Percentiles rank a stretch among this genome's conserved stretches.
Conservation (phyloP, 2,797 vertebrate genomes). For the Crenichthys baileyi region DNA sequence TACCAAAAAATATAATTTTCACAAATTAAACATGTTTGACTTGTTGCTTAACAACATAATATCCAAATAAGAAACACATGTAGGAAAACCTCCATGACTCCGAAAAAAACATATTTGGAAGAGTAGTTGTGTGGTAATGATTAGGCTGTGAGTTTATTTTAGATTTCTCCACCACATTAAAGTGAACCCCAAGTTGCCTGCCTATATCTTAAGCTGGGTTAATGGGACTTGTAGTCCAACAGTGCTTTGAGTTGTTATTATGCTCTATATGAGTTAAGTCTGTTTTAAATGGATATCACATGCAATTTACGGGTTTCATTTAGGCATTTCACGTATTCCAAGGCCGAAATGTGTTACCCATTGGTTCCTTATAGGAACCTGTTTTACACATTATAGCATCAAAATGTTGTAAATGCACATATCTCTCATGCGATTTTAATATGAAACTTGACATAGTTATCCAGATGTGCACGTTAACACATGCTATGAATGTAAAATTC, state of each 20-base stretch:
- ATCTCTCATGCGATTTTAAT: not conserved
- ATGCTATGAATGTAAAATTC: not conserved
- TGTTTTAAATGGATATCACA: not conserved
- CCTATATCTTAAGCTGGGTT: no score
- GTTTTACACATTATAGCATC: not conserved
- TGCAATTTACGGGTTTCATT: not conserved
- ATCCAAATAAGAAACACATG: no score
- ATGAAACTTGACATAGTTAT: not conserved
- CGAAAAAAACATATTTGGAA: no score
- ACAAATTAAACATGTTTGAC: no score
- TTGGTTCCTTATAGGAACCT: not conserved
- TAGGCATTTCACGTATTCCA: not conserved
- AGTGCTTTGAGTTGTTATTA: not conserved
- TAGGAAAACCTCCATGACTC: no score
- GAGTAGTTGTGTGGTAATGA: no score
- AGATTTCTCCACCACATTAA: no score
- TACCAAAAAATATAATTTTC: no score
- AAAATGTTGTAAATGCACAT: not conserved
- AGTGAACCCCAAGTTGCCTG: no score
- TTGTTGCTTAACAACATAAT: no score
- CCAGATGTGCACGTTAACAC: not conserved
- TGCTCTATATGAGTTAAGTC: not conserved
- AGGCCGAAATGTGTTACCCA: not conserved
- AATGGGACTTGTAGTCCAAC: not conserved
- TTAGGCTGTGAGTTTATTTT: no score